A percentile compares a stretch with the other conserved stretches of the same genome.
Conservation (phyloP, 2,797 vertebrate species). For the Rachycentron canadum region DNA sequence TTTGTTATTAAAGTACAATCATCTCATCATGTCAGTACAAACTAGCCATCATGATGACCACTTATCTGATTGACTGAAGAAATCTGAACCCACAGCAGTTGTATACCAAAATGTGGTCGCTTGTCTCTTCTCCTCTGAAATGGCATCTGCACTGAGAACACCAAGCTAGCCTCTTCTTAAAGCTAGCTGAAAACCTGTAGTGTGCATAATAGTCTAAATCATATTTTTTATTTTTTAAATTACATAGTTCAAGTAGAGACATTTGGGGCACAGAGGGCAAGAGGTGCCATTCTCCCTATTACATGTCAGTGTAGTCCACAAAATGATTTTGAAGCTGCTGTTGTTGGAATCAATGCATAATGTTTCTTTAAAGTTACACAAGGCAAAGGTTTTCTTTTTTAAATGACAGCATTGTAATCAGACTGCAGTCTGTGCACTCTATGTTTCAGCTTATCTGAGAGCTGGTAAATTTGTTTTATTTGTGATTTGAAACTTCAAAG, state of each 20-base stretch:
- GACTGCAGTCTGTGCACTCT: neutral
- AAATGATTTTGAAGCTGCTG: neutral
- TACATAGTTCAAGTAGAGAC: no score
- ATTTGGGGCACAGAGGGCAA: neutral
- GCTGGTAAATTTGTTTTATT: neutral
- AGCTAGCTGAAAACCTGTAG: no score
- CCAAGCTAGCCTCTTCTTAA: neutral
- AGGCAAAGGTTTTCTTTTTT: neutral
- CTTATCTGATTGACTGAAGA: neutral
- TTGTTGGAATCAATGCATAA: neutral
- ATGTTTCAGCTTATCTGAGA: neutral
- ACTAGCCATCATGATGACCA: neutral
- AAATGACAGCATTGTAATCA: neutral
- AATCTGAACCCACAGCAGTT: neutral
- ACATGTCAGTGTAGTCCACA: neutral
- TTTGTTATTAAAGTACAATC: constrained; percentile 11
- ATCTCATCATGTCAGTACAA: neutral
- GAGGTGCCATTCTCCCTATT: neutral
- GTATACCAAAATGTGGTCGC: neutral
- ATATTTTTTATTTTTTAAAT: no score
- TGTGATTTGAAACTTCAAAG: constrained; percentile 5
- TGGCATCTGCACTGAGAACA: neutral
- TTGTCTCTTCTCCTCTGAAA: neutral
- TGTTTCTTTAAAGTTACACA: neutral
- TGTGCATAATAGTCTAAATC: no score